A percentile compares a stretch with the other conserved stretches of the same genome.
Conservation (phyloP, 2,797 vertebrate genomes). For the Spheniscus humboldti region DNA sequence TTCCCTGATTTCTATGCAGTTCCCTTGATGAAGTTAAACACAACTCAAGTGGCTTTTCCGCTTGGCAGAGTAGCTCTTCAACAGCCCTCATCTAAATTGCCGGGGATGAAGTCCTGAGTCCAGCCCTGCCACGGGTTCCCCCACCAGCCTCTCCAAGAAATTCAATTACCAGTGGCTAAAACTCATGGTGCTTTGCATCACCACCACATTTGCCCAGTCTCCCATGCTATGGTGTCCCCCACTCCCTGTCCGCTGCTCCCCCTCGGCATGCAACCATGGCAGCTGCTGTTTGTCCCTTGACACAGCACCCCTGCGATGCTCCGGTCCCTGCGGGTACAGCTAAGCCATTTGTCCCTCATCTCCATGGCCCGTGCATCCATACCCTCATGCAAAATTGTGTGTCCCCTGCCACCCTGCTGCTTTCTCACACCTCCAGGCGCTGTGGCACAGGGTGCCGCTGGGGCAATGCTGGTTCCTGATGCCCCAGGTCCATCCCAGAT, state of each 20-base stretch:
- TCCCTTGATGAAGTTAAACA: background rate
- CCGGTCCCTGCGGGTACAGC: background rate
- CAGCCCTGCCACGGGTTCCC: background rate
- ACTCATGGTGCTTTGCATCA: background rate
- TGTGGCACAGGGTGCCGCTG: background rate
- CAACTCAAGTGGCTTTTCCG: too few species aligned
- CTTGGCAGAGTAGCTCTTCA: too few species aligned
- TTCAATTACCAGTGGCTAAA: background rate
- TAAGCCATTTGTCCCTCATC: background rate
- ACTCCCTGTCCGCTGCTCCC: background rate
- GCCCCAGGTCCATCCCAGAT: background rate
- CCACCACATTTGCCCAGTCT: background rate
- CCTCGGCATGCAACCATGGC: background rate
- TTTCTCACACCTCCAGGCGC: background rate
- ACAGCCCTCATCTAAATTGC: too few species aligned
- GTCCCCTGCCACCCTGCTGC: background rate
- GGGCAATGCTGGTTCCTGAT: background rate
- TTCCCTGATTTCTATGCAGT: background rate
- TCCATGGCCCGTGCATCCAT: background rate
- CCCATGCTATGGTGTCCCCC: background rate
- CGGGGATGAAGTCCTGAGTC: too few species aligned
- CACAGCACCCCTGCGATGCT: background rate
- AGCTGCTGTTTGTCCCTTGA: background rate
- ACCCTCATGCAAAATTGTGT: background rate
- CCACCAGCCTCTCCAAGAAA: background rate